Base-by-base conservation (phyloP, 2,888 invertebrate species). In the Pollenia amentaria region DNA sequence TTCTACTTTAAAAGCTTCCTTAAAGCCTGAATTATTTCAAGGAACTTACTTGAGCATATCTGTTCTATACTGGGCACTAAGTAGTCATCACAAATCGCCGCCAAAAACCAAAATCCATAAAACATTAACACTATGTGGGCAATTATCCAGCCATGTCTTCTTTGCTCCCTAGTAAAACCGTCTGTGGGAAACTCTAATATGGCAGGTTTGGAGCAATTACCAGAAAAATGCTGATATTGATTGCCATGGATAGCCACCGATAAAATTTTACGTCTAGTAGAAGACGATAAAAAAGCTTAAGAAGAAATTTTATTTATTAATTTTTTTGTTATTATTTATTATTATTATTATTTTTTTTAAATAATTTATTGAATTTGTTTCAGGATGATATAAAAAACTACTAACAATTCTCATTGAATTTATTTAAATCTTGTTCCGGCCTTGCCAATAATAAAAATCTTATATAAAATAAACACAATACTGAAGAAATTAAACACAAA, bases 21-120 rank as follows among this genome's bases (percentile, higher is more conserved):
- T 29, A 6, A 29, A 29, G 29, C 4, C 29, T 29, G 3, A 29
- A 29, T 29, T 29, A 6, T 4, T 29, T 29, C 3, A 29, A 29
- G 29, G 29, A 40, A 96, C 95, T 88, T 95, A 89, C 88, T 81
- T 60, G 78, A 78, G 60, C 87, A 88, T 53, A 88, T 87, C 42
- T 76, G 75, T 97, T 97, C 97, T 87, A 98, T 96, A 40, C 97
- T 96, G 2, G 98, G 98, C 62, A 98, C 97, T 92, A 98, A 98
- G 93, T 97, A 98, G 92, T 98, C 97, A 93, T 98, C 98, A 94
- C 98, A 98, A 79, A 98, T 97, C 88, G 98, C 95, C 3, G 98
- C 98, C 84, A 98, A 94, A 48, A 97, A 94, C 53, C 96, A 94
- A 91, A 98, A 98, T 90, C 97, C 95, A 93, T 98, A 98, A 79